A percentile compares a stretch with the other conserved stretches of the same genome.
Conservation (phyloP, 2,113 vertebrate species). For the Myrmecophaga tridactyla region DNA sequence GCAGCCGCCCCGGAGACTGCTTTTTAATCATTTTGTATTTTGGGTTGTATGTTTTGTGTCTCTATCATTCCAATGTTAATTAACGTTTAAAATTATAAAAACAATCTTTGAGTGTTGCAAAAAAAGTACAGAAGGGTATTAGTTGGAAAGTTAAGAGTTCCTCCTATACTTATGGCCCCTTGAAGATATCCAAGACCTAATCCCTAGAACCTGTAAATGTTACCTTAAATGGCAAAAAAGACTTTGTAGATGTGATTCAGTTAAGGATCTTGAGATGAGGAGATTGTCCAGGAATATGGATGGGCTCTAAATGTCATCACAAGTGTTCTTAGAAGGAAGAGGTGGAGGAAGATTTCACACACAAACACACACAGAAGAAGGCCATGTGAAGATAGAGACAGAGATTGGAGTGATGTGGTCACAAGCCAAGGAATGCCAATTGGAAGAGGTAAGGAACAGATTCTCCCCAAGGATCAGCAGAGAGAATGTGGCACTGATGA, state of each 20-base stretch:
- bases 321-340: background rate
- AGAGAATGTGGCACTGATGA: background rate
- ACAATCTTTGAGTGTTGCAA: background rate
- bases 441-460: background rate
- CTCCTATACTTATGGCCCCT: background rate
- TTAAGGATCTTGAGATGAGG: background rate
- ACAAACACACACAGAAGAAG: background rate
- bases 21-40: background rate
- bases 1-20: too few species aligned
- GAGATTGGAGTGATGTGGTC: too few species aligned
- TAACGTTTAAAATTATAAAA: background rate
- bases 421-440: too few species aligned
- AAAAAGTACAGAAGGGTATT: background rate
- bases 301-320: background rate
- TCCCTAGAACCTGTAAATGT: background rate
- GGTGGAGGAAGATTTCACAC: background rate
- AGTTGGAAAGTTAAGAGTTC: background rate
- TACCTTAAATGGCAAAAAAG: background rate
- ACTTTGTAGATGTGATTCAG: too few species aligned
- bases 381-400: background rate
- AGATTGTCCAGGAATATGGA: background rate
- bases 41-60: background rate
- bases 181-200: background rate
- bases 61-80: background rate
- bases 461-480: background rate